These are phyloP conservation scores for Caenorhabditis afra DNA, from an alignment of 2,888 invertebrate species.

Conservation along the genomic window DNA sequence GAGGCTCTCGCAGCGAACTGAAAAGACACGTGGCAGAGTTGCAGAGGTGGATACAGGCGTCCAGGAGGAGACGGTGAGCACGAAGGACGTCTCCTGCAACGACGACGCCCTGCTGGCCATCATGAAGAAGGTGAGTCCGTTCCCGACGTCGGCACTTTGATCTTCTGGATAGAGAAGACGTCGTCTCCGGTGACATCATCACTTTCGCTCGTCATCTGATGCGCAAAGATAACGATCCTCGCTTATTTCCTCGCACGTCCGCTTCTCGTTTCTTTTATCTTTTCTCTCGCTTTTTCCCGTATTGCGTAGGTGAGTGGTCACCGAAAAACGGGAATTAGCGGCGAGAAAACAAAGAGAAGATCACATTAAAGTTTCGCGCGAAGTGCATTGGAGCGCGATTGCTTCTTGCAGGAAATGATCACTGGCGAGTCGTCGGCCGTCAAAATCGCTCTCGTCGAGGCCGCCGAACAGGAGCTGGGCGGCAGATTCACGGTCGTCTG, in stretches of 20 bases:
- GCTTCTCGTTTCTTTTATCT: background rate
- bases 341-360: conserved; percentile 1
- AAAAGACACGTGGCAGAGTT: background rate
- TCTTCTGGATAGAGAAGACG: conserved; percentile 2
- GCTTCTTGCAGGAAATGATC: conserved; percentile 48
- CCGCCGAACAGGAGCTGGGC: conserved; percentile 65
- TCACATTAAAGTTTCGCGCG: too few species aligned
- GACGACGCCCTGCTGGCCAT: conserved; percentile 42
- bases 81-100: conserved; percentile 54
- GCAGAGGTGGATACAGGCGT: conserved; percentile 29
- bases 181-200: too few species aligned
- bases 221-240: too few species aligned
- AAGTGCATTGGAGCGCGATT: too few species aligned
- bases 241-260: background rate
- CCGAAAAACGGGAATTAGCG: background rate
- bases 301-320: conserved; percentile 4
- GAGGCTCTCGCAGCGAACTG: background rate
- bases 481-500: conserved; percentile 73
- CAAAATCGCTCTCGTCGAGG: conserved; percentile 55
- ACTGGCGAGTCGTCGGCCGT: conserved; percentile 48
- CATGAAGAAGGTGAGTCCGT: conserved; percentile 43
- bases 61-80: conserved; percentile 29
- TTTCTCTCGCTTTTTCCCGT: conserved; percentile 4
- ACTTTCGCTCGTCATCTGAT: too few species aligned
- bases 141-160: background rate